Evolutionary conservation across 2,888 invertebrate genomes (phyloP).

Genomic region (Ectemnius lituratus): DNA sequence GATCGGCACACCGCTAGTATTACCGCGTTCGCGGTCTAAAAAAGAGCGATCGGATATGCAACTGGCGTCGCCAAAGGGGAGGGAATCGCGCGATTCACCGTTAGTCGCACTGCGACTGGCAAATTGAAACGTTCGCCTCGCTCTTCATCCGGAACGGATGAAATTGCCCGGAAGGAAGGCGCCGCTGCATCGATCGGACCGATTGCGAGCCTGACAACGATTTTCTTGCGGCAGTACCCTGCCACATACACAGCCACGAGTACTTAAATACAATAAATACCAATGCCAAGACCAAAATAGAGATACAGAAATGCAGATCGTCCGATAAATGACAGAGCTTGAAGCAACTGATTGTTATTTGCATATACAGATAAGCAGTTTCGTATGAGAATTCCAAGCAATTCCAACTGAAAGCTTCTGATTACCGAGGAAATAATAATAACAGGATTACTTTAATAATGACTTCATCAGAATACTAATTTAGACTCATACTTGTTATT

Average conservation of each 20-base stretch:
- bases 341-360: too few species aligned
- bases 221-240: not conserved
- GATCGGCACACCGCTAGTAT: slow-evolving; percentile 4
- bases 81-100: slow-evolving; percentile 2
- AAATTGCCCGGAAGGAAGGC: slow-evolving; percentile 1
- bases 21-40: not conserved
- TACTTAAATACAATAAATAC: not conserved
- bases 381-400: too few species aligned
- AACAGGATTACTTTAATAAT: too few species aligned
- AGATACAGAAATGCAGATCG: too few species aligned
- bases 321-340: too few species aligned
- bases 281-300: too few species aligned
- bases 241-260: not conserved
- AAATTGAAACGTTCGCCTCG: slow-evolving; percentile 7
- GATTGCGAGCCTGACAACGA: not conserved
- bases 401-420: too few species aligned
- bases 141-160: not conserved
- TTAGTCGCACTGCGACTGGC: not conserved
- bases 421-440: too few species aligned
- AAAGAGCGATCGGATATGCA: slow-evolving; percentile 6
- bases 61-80: not conserved
- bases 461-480: too few species aligned
- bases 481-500: too few species aligned
- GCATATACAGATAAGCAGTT: too few species aligned
- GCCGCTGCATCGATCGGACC: not conserved